Base-by-base conservation (phyloP, 2,113 vertebrate species). In the Turnix velox region DNA sequence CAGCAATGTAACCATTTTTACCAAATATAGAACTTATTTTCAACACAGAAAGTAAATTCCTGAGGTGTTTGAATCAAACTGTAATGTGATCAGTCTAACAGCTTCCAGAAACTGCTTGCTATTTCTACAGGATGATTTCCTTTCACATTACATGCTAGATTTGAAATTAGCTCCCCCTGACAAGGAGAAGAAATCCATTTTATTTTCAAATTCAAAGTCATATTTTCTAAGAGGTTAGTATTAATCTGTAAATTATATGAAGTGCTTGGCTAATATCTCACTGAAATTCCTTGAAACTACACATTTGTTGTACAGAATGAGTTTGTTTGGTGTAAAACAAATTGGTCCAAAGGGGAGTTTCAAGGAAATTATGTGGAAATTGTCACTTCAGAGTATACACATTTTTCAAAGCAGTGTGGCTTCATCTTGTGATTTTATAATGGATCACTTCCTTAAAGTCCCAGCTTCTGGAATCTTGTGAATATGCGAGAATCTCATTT, bases 81-180 rank as follows among this genome's bases (percentile, higher is more conserved):
- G 66, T 25, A 42, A 71, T 54, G 55, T n/a, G 66, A 85, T 94
- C 62, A 35, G 74, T 85, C 62, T 82, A 76, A 51, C 62, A 76
- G 65, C 80, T 91, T 87, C 72, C 84, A 81, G 82, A 72, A 73
- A 7, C 67, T 65, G 49, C 75, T 77, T 91, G 59, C 67, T 76
- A 69, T 83, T 42, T 90, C 59, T 91, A 63, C 61, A 67, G 65
- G 24, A 25, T 79, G 63, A n/a, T 84, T 86, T 83, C 52, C 62
- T 85, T 80, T 79, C 58, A 35, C 1, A 0, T 86, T 85, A 55
- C 67, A 31, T 66, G 55, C 67, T 90, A 55, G 68, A 62, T 90
- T 91, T 95, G 82, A 88, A 91, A 94, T 92, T 61, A 84, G 61
- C 65, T 84, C 40, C 37, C 72, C 69, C 90, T 84, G 76, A 78